These are phyloP conservation scores for Archocentrus centrarchus DNA, from an alignment of 2,113 vertebrate species.

Conservation along the genomic window DNA sequence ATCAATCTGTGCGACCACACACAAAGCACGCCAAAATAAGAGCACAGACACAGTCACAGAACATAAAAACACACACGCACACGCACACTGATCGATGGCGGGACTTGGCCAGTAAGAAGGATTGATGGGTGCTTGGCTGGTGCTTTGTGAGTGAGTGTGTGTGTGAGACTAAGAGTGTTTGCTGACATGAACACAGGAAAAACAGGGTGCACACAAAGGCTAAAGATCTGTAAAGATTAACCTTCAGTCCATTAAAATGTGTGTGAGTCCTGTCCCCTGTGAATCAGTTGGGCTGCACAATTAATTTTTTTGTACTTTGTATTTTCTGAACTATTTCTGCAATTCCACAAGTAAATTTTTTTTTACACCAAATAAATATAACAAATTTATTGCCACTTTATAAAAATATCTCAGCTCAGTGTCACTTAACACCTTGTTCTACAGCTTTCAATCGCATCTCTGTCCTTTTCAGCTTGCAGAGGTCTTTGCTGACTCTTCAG, in stretches of 20 bases:
- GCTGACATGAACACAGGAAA: constrained; percentile 20
- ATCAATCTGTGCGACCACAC: constrained; percentile 70
- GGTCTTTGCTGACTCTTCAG: not conserved
- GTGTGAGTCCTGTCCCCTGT: constrained; percentile 13
- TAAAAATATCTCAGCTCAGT: not conserved
- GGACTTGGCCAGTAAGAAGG: constrained; percentile 50
- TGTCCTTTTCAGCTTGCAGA: not conserved
- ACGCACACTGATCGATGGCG: constrained; percentile 62
- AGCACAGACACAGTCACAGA: constrained; percentile 4
- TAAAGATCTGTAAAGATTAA: constrained; percentile 52
- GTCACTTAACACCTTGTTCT: not conserved
- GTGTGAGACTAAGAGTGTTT: constrained; percentile 9
- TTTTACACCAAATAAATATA: not conserved
- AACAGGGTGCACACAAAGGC: constrained; percentile 26
- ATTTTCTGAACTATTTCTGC: not conserved
- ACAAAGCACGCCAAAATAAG: constrained; percentile 31
- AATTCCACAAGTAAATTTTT: not conserved
- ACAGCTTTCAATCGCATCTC: not conserved
- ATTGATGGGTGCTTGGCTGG: constrained; percentile 63
- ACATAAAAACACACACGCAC: not conserved
- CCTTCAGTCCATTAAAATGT: constrained; percentile 35
- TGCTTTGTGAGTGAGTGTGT: constrained; percentile 18
- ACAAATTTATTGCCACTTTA: not conserved
- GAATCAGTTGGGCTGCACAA: not conserved
- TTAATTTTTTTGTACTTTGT: not conserved